A percentile compares a stretch with the other conserved stretches of the same genome.
These are phyloP conservation scores for Holothuria glaberrima DNA, from an alignment of 35 echinoderm and acorn worm genomes.

Conservation along the genomic window DNA sequence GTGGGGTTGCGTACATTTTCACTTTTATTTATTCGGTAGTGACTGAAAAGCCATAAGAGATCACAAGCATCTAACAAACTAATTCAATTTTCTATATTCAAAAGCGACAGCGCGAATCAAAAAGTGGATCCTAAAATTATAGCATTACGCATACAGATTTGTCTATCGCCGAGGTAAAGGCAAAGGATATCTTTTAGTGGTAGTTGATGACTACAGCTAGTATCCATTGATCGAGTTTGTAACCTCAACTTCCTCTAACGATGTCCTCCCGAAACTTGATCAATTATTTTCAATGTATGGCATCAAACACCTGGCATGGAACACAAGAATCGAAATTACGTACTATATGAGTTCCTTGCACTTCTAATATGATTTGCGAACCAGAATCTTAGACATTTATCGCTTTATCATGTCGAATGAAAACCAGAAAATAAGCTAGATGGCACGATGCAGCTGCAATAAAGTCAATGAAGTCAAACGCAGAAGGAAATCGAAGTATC, in stretches of 20 bases:
- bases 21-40: constrained; percentile 65
- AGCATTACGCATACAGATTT: constrained; percentile 72
- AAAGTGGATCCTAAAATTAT: constrained; percentile 73
- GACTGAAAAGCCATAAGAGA: constrained; percentile 55
- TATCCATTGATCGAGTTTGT: too few relatives aligned
- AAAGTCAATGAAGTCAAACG: constrained; percentile 21
- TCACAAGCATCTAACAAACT: constrained; percentile 56
- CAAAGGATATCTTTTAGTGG: constrained; percentile 73
- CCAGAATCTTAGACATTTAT: constrained; percentile 24
- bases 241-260: too few relatives aligned
- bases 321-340: constrained; percentile 54
- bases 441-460: not conserved
- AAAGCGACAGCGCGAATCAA: constrained; percentile 69
- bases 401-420: not conserved
- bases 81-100: constrained; percentile 60
- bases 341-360: constrained; percentile 61
- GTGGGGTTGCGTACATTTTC: constrained; percentile 55
- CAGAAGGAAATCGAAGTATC: not conserved
- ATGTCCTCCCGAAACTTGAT: too few relatives aligned
- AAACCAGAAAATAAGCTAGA: not conserved
- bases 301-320: constrained; percentile 50
- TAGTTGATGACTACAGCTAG: too few relatives aligned
- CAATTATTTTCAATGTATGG: too few relatives aligned
- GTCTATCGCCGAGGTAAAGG: constrained; percentile 62
- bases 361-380: constrained; percentile 46